Percentiles rank a stretch among this genome's conserved stretches.
Evolutionary conservation across 2,113 vertebrate species (phyloP).

Genomic region (Atherinomorus stipes): DNA sequence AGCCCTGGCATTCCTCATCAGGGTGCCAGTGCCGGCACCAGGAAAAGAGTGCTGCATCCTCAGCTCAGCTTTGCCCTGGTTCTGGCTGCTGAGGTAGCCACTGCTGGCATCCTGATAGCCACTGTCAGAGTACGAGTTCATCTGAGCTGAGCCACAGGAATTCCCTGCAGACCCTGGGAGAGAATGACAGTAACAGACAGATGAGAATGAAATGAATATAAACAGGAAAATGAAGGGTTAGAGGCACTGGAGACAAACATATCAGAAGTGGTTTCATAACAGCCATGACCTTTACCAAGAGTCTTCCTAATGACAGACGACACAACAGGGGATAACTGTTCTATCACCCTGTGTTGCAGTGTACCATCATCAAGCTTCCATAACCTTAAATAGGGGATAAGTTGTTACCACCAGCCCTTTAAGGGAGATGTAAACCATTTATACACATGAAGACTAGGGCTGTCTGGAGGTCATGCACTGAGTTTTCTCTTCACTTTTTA

Average conservation of each 20-base stretch:
- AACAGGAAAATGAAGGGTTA: constrained; percentile 4
- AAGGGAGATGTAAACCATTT: neutral
- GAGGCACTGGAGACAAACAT: constrained; percentile 21
- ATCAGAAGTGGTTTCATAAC: constrained; percentile 55
- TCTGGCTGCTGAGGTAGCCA: constrained; percentile 92
- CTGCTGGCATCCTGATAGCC: constrained; percentile 96
- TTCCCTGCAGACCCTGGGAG: constrained; percentile 91
- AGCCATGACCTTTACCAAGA: constrained; percentile 66
- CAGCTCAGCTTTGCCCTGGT: constrained; percentile 86
- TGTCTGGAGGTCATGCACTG: neutral
- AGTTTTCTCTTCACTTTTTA: neutral
- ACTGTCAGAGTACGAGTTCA: constrained; percentile 99
- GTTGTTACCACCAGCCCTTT: neutral
- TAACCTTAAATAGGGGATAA: constrained; percentile 25
- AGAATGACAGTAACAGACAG: constrained; percentile 16
- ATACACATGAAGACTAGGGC: neutral
- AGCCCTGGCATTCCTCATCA: constrained; percentile 88
- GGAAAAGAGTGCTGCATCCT: constrained; percentile 89
- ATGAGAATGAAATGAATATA: constrained; percentile 14
- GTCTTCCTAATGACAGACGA: constrained; percentile 55
- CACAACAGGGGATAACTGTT: constrained; percentile 17
- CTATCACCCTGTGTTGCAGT: constrained; percentile 27
- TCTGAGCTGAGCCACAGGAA: constrained; percentile 95
- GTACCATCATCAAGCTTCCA: constrained; percentile 31
- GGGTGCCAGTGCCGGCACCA: constrained; percentile 79